phyloP scores from a whole-genome alignment of 1,140 invertebrate genomes.

The Diploscapter pachys region DNA sequence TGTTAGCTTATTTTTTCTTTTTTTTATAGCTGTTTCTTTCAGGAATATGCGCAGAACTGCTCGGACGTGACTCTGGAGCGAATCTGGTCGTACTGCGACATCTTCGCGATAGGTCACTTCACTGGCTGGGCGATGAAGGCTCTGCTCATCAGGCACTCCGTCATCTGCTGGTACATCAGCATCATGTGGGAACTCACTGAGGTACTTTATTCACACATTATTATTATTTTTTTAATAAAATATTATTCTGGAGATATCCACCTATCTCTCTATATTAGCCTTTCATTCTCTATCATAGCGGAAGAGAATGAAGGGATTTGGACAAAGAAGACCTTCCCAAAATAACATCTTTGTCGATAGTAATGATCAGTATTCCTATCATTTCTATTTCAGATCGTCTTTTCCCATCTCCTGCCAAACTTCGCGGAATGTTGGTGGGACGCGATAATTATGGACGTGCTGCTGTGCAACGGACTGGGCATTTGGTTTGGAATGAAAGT shows the following conservation, averaged over 20 bases:
- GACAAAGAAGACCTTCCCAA: no score
- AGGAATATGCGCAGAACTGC: conserved; percentile 97
- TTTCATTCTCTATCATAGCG: no score
- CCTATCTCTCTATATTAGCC: no score
- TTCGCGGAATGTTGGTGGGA: conserved; percentile 99
- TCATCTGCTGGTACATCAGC: conserved; percentile 94
- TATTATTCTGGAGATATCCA: no score
- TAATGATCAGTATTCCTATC: no score
- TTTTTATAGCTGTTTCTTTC: conserved; percentile 51
- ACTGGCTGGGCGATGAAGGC: conserved; percentile 96
- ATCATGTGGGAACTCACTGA: conserved; percentile 99
- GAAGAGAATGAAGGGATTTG: no score
- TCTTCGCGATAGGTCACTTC: conserved; percentile 95
- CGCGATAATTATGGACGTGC: conserved; percentile 85
- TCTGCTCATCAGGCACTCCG: conserved; percentile 87
- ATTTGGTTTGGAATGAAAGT: conserved; percentile 85
- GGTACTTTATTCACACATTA: conserved; percentile 58
- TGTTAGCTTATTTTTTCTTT: conserved; percentile 6
- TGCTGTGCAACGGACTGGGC: conserved; percentile 92
- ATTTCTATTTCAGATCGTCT: conserved; percentile 72
- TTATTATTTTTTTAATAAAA: not conserved
- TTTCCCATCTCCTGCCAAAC: conserved; percentile 93
- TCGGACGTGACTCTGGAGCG: conserved; percentile 81
- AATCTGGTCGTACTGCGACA: conserved; percentile 86
- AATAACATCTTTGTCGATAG: no score